Evolutionary conservation across 1,140 invertebrate genomes (phyloP).

Genomic region (Chrysomallon squamiferum): DNA sequence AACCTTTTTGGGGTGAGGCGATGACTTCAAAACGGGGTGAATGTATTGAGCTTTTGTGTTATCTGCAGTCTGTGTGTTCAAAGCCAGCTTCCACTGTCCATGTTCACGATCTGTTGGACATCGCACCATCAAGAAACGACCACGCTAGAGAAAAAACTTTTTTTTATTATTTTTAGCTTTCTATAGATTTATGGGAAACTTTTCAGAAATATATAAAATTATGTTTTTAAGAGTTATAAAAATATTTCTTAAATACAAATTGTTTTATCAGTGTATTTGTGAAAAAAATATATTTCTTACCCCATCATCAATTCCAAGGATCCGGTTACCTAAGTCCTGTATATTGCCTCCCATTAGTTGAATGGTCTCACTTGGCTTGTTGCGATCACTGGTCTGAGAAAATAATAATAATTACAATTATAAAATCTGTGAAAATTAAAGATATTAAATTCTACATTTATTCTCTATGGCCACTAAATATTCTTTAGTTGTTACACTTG

Average conservation of each 20-base stretch:
- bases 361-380: constrained; percentile 65
- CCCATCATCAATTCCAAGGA: constrained; percentile 69
- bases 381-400: constrained; percentile 63
- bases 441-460: too few species aligned
- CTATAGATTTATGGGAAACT: too few species aligned
- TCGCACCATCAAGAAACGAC: constrained; percentile 67
- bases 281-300: too few species aligned
- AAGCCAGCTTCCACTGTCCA: constrained; percentile 66
- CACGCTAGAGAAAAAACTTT: constrained; percentile 60
- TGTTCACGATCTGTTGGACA: constrained; percentile 65
- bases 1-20: constrained; percentile 62
- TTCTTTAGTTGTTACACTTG: too few species aligned
- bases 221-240: background rate
- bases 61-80: constrained; percentile 68
- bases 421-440: too few species aligned
- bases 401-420: too few species aligned
- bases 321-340: constrained; percentile 65
- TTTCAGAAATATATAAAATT: too few species aligned
- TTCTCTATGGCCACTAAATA: too few species aligned
- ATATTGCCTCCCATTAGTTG: constrained; percentile 68
- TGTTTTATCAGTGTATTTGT: too few species aligned
- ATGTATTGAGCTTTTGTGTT: constrained; percentile 67
- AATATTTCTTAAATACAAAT: too few species aligned
- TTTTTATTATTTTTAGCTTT: too few species aligned
- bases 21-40: constrained; percentile 61